Base-by-base conservation (phyloP, 2,113 vertebrate genomes). In the Papio anubis region DNA sequence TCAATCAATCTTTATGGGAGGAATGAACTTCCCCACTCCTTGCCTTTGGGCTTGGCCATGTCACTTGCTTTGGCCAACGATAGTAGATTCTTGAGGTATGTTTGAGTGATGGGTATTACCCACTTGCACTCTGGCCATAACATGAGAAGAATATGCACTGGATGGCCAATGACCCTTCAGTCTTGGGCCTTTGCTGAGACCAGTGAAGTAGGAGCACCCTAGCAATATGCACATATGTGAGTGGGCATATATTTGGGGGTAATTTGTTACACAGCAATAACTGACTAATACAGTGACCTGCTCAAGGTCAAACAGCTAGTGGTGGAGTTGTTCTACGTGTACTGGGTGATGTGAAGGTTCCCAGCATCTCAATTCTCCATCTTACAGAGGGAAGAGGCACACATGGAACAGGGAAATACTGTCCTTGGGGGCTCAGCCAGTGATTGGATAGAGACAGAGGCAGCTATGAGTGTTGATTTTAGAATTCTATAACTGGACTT, bases 171-270 rank as follows among this genome's bases (percentile, higher is more conserved):
- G 25, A 2, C 57, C 12, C 66, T 57, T 64, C 35, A 3, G 27
- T 35, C 27, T 78, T 64, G 6, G 30, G 52, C 72, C 32, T 78
- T 21, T 14, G 17, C n/a, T 32, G 23, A 84, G 89, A 12, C 57
- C 20, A 35, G 78, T n/a, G 59, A 43, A 48, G 64, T n/a, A 27
- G 43, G 48, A 38, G 8, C 2, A 6, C 4, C 1, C 18, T 18
- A 18, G 61, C 14, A 7, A 55, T 16, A 14, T 16, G 0, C 10
- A 17, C 17, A 6, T 32, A 10, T 0, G 0, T 84, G 55, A 61
- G 0, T 84, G 55, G 52, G 25, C 2, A 12, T 32, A 55, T 4
- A 1, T 20, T 55, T 32, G 43, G 25, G 40, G 27, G 9, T 6
- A 35, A 21, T 79, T 10, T 43, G 76, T 57, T 14, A 72, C 17